Base-by-base conservation (phyloP, 2,888 invertebrate species). In the Anthophora plumipes region DNA sequence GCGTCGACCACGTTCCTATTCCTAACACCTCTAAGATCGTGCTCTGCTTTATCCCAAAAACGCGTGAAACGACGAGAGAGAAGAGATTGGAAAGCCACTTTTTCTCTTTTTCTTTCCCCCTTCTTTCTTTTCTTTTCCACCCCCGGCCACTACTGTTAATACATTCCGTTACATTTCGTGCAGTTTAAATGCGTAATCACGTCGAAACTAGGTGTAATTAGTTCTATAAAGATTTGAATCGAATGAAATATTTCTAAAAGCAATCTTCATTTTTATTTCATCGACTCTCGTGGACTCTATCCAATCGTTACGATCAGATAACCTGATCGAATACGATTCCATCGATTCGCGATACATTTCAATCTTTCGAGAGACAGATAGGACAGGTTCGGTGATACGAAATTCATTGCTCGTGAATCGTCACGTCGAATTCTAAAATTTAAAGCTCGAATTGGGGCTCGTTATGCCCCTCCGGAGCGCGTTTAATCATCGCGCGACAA, bases 401-500 rank as follows among this genome's bases (percentile, higher is more conserved):
- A 25, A 67, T 39, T 54, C 67, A 25, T 43, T 11, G 12, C 6
- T 25, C 12, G 31, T 4, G 59, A 70, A 60, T 14, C n/a, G 22
- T 11, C 25, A 22, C 46, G 14, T 20, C 54, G 7, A 31, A 43
- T 41, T 63, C 31, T 12, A 8, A 17, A 8, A 48, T 61, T 17
- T 48, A 46, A n/a, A 22, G 2, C n/a, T 41, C 71, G 43, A 20
- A 54, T 25, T 43, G 31, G 1, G 20, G 31, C 31, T 17, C 54
- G 61, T 61, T 37, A 48, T n/a, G 25, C 25, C 11, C 20, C 25
- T 39, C 37, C 37, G 12, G n/a, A 39, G 9, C 11, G 41, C 64
- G 11, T 76, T 31, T 64, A 64, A 77, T 77, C 64, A 59, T 77
- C 17, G 17, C 7, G 17, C n/a, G 46, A 14, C 55, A 12, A 3